Conservation (phyloP, 2,797 vertebrate species). For the Oryzias dopingdopingensis region DNA sequence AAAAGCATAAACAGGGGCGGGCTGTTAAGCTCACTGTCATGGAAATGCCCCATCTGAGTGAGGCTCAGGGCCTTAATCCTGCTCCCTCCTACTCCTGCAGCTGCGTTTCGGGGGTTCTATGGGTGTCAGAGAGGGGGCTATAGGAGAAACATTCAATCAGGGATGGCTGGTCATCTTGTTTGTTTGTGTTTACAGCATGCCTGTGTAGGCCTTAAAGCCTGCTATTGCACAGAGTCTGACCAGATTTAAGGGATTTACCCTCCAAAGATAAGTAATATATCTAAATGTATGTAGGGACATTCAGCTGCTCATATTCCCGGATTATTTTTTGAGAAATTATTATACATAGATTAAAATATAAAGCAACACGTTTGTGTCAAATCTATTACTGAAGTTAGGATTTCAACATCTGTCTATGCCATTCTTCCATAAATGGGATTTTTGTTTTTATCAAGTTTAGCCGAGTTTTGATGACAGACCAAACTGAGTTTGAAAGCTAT, state of each 20-base stretch:
- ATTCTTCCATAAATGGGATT: neutral
- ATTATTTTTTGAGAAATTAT: slow-evolving; percentile 18
- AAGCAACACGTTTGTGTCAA: slow-evolving; percentile 5
- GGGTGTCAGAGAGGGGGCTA: slow-evolving; percentile 45
- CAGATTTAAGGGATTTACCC: slow-evolving; percentile 39
- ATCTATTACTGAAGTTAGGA: slow-evolving; percentile 7
- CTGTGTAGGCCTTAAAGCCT: slow-evolving; percentile 37
- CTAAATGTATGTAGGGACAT: slow-evolving; percentile 32
- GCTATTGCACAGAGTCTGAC: slow-evolving; percentile 34
- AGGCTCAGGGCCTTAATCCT: slow-evolving; percentile 74
- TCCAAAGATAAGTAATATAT: slow-evolving; percentile 34
- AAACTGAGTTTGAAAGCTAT: no score
- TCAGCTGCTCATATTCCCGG: slow-evolving; percentile 14
- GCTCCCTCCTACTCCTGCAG: slow-evolving; percentile 73
- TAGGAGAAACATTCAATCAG: slow-evolving; percentile 66
- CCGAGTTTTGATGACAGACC: neutral
- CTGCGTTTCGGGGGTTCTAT: slow-evolving; percentile 69
- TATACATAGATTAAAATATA: slow-evolving; percentile 14
- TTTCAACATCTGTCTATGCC: slow-evolving; percentile 11
- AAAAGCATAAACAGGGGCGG: slow-evolving; percentile 81
- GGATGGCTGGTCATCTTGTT: slow-evolving; percentile 46
- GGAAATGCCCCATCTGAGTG: slow-evolving; percentile 79
- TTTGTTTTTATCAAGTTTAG: neutral
- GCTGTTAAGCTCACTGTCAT: slow-evolving; percentile 80
- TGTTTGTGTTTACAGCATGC: slow-evolving; percentile 46